Percentiles rank a stretch among this genome's conserved stretches.
Conservation (phyloP, 2,888 invertebrate genomes). For the Metellina segmentata region DNA sequence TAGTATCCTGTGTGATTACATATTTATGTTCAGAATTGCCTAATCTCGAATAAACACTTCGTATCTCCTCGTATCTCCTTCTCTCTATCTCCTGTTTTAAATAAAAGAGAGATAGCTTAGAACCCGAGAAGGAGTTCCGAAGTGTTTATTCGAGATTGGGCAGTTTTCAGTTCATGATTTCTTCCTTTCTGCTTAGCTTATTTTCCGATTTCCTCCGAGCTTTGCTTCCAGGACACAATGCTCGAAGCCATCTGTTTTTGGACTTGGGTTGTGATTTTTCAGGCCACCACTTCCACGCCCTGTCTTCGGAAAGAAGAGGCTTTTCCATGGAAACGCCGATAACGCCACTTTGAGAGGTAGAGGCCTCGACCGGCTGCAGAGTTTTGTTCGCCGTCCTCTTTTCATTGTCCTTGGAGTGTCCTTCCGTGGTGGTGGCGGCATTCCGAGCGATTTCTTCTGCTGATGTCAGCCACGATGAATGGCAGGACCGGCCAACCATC, state of each 20-base stretch:
- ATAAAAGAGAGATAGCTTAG: no score
- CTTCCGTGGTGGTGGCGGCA: background rate
- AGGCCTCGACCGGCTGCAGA: no score
- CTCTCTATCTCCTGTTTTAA: no score
- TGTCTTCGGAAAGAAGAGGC: conserved; percentile 6
- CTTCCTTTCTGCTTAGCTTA: background rate
- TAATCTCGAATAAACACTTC: no score
- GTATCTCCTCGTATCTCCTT: no score
- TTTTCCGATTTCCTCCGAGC: background rate
- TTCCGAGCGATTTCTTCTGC: background rate
- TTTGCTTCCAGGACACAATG: conserved; percentile 10
- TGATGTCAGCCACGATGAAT: background rate
- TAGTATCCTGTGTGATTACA: no score
- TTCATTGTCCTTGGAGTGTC: background rate
- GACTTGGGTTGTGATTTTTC: background rate
- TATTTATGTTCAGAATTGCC: no score
- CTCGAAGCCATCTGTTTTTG: conserved; percentile 4
- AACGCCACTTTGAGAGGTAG: background rate
- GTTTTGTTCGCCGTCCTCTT: background rate
- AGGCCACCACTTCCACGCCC: background rate
- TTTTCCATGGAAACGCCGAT: conserved; percentile 1
- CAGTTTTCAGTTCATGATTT: background rate
- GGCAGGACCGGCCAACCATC: background rate
- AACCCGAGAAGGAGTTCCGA: no score
- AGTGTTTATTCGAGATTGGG: background rate